Percentiles rank a stretch among this genome's conserved stretches.
Evolutionary conservation across 2,888 invertebrate species (phyloP).

Genomic region (Drosophila sordidapex): DNA sequence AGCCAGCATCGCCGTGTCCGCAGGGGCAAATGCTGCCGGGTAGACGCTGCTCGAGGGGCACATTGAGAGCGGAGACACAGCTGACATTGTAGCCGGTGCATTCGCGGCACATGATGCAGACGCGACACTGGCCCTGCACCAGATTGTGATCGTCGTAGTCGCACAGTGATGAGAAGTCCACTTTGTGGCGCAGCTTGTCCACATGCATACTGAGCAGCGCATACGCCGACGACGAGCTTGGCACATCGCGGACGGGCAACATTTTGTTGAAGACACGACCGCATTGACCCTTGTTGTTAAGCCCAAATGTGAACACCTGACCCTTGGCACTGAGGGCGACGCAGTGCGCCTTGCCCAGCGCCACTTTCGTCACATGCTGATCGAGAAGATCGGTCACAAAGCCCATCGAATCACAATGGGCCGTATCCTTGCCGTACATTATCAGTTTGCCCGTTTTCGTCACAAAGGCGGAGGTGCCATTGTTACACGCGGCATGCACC

Average conservation of each 20-base stretch:
- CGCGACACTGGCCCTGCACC: constrained; percentile 84
- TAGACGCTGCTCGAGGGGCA: constrained; percentile 91
- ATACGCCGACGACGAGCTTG: constrained; percentile 58
- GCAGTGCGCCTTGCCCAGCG: constrained; percentile 98
- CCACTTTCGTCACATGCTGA: constrained; percentile 90
- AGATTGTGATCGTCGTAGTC: constrained; percentile 87
- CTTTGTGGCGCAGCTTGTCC: constrained; percentile 75
- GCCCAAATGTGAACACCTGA: constrained; percentile 96
- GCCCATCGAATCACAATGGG: constrained; percentile 92
- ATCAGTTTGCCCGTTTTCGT: constrained; percentile 95
- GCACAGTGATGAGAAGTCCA: constrained; percentile 84
- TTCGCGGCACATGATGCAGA: constrained; percentile 94
- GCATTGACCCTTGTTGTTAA: constrained; percentile 99
- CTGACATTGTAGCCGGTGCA: constrained; percentile 96
- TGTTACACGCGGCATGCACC: constrained; percentile 95
- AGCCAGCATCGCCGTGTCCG: constrained; percentile 97
- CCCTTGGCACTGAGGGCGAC: constrained; percentile 95
- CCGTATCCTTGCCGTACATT: constrained; percentile 97
- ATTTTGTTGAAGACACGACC: constrained; percentile 91
- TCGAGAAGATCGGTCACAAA: constrained; percentile 91
- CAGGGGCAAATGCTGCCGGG: constrained; percentile 98
- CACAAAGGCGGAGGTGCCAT: constrained; percentile 96
- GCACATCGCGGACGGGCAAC: constrained; percentile 85
- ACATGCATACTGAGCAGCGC: constrained; percentile 52
- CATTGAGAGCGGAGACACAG: constrained; percentile 88